These are phyloP conservation scores for Brachionus koreanus DNA, from an alignment of 1,140 invertebrate genomes.

Conservation along the genomic window DNA sequence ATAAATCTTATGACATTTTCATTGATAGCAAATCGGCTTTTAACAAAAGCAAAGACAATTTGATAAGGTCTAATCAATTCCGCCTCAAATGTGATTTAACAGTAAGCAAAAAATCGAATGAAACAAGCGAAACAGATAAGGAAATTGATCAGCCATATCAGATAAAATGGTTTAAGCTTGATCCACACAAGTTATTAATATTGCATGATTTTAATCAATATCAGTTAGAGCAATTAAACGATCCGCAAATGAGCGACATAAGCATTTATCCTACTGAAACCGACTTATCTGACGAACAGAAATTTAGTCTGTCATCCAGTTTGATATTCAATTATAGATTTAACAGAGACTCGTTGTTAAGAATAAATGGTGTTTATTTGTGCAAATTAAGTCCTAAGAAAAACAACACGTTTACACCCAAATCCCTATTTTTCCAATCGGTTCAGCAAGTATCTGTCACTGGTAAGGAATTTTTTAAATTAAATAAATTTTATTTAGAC, in stretches of 20 bases:
- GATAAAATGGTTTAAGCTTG: conserved; percentile 32
- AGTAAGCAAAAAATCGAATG: not conserved
- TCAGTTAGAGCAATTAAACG: not conserved
- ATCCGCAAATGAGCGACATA: not conserved
- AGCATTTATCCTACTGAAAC: not conserved
- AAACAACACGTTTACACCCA: not conserved
- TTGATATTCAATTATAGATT: conserved; percentile 18
- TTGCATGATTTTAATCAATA: not conserved
- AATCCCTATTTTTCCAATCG: not conserved
- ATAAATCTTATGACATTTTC: conserved; percentile 8
- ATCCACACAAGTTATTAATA: not conserved
- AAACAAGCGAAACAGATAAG: not conserved
- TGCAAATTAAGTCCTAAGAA: not conserved
- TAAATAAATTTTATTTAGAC: too few species aligned
- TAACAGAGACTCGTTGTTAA: not conserved
- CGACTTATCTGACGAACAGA: not conserved
- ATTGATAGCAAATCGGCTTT: not conserved
- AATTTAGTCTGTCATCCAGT: not conserved
- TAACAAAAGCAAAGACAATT: not conserved
- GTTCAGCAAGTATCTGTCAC: conserved; percentile 27
- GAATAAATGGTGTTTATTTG: conserved; percentile 10
- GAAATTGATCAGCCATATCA: not conserved
- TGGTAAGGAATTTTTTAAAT: not conserved
- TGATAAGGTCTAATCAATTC: not conserved
- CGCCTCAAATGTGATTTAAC: not conserved